Evolutionary conservation across 92 coral and sea anemone genomes (phyloP), one percentile per base, ranked within the genome.

Genomic region (Meandrina meandrites): DNA sequence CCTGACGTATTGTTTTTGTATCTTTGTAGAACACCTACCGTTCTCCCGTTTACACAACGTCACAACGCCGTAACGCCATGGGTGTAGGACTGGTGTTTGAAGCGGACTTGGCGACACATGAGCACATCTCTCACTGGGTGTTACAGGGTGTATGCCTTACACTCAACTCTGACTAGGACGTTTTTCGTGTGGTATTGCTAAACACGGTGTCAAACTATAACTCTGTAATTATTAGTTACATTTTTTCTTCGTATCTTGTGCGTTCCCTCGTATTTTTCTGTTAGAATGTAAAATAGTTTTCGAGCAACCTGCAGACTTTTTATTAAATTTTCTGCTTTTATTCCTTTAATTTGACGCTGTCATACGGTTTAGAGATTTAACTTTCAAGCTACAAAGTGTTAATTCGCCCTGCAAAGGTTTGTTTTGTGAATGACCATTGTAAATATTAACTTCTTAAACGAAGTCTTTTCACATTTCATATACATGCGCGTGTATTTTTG

Each of bases 31-130:
- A 97, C 92, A 97, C 99, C 5, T 93, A 93, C 95, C 97, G 96
- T 73, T 92, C 99, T 5, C 99, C 99, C 0, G 99, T 97, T 1
- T 97, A 97, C 88, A 97, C 99, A n/a, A 97, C 99, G 2, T 97
- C 99, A 32, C 99, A 97, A 90, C 96, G 99, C 28, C 97, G 99
- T 71, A 97, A 97, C 81, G 99, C 99, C 54, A 97, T 97, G 99
- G 99, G 99, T 30, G 99, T 97, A 15, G 99, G 99, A 7, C 89
- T 97, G 22, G 98, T 96, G 28, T 97, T 95, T 84, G 99, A 97
- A 81, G 99, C 99, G 9, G 99, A 97, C 87, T 84, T 97, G 40
- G 94, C 99, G 21, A 90, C 99, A 18, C 88, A 90, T 32, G 99
- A 97, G 45, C 99, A 97, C 60, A 92, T 91, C 2, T 97, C 99